phyloP scores from a whole-genome alignment of 2,113 vertebrate species.

The Tyto alba region DNA sequence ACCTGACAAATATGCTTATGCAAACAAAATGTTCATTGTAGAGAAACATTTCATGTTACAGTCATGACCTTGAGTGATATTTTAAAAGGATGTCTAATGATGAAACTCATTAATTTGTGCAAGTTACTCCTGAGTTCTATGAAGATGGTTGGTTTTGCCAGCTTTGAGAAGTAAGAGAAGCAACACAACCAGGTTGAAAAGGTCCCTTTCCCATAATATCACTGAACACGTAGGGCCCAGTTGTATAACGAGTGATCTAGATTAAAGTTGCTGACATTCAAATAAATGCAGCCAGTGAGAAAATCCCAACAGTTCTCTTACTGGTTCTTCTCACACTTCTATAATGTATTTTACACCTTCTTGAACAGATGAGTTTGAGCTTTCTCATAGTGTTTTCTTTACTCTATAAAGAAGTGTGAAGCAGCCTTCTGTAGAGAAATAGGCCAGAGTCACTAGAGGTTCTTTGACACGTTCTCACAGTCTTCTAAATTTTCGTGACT shows the following conservation, averaged over 20 bases:
- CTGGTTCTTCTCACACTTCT: constrained; percentile 15
- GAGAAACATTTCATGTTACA: not conserved
- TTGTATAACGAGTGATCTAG: constrained; percentile 32
- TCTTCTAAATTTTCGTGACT: not conserved
- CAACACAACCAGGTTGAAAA: not conserved
- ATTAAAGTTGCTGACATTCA: constrained; percentile 45
- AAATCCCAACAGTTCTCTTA: constrained; percentile 7
- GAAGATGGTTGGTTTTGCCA: not conserved
- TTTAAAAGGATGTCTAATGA: not conserved
- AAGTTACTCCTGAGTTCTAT: not conserved
- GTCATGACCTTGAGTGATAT: not conserved
- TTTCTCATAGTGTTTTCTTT: constrained; percentile 1
- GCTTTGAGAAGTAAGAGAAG: not conserved
- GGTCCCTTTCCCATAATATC: not conserved
- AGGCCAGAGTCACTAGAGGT: not conserved
- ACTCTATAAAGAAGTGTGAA: not conserved
- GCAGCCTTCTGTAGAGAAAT: not conserved
- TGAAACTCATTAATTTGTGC: not conserved
- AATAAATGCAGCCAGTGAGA: constrained; percentile 30
- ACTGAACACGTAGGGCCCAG: not conserved
- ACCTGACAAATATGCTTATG: not conserved
- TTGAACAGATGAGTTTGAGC: not conserved
- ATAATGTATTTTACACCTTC: constrained; percentile 10
- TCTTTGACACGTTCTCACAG: not conserved
- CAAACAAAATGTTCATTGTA: not conserved